Conservation (phyloP, 2,797 vertebrate species). For the Novumbra hubbsi region DNA sequence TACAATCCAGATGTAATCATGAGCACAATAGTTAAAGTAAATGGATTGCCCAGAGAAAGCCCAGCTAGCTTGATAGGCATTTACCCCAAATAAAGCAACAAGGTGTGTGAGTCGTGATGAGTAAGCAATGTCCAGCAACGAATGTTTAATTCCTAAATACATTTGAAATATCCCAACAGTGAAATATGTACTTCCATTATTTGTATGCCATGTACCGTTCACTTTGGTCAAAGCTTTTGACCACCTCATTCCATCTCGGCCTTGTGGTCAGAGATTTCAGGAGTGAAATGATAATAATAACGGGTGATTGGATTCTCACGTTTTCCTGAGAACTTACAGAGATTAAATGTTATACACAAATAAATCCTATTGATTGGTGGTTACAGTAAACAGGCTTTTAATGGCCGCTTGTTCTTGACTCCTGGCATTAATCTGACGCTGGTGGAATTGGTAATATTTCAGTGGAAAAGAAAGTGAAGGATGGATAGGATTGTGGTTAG, state of each 20-base stretch:
- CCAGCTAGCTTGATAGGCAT: constrained; percentile 45
- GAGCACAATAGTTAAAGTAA: constrained; percentile 37
- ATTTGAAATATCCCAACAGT: constrained; percentile 5
- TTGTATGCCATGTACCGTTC: constrained; percentile 12
- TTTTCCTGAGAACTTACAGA: constrained; percentile 52
- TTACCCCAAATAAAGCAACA: constrained; percentile 39
- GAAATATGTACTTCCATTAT: constrained; percentile 23
- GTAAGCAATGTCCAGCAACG: constrained; percentile 1
- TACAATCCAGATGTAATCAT: constrained; percentile 40
- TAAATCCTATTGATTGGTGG: constrained; percentile 39
- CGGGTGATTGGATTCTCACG: constrained; percentile 75
- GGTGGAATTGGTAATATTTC: neutral
- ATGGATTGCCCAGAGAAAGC: constrained; percentile 30
- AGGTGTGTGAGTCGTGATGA: constrained; percentile 6
- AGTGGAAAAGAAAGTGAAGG: constrained; percentile 27
- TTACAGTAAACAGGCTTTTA: constrained; percentile 36
- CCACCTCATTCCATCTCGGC: constrained; percentile 44
- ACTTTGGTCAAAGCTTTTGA: constrained; percentile 19
- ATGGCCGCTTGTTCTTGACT: constrained; percentile 61
- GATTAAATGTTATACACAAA: constrained; percentile 22
- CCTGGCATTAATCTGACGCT: constrained; percentile 28
- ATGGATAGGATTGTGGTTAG: neutral
- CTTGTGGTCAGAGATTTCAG: constrained; percentile 67
- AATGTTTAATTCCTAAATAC: constrained; percentile 7
- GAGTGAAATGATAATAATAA: constrained; percentile 76